Evolutionary conservation across 2,113 vertebrate genomes (phyloP).

Genomic region (Ivindomyrus marchei): DNA sequence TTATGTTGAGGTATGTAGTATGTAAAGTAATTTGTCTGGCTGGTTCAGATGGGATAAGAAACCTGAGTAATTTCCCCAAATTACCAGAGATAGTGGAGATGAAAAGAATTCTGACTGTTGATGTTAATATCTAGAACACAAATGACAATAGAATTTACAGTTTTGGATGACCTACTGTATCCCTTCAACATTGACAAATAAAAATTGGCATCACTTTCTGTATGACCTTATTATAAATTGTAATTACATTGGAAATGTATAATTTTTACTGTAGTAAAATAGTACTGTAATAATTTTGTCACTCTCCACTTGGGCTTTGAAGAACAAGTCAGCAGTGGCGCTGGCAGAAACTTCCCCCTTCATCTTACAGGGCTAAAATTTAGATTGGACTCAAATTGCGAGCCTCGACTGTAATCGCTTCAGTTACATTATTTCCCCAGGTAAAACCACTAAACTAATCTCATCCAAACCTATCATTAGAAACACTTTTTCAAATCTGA

Average conservation of each 20-base stretch:
- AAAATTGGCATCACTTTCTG: neutral
- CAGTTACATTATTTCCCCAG: neutral
- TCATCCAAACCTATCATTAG: neutral
- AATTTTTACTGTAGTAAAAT: neutral
- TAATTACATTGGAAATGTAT: too few relatives aligned
- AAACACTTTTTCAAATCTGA: neutral
- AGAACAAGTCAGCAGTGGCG: slow-evolving; percentile 67
- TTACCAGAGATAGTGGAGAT: neutral
- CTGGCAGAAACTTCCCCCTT: slow-evolving; percentile 66
- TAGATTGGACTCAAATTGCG: neutral
- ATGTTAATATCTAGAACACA: neutral
- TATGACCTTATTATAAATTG: neutral
- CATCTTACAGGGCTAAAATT: slow-evolving; percentile 68
- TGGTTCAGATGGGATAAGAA: neutral
- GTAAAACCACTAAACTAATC: neutral
- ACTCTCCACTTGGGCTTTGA: slow-evolving; percentile 47
- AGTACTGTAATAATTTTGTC: slow-evolving; percentile 4
- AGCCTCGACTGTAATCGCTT: neutral
- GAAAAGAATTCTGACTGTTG: neutral
- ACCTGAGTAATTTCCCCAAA: neutral
- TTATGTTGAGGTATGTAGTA: neutral
- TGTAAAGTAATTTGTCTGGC: neutral
- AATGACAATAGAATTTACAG: neutral
- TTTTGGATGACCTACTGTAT: neutral
- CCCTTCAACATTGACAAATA: neutral